Conservation (phyloP, 2,888 invertebrate genomes). For the Hedya salicella region DNA sequence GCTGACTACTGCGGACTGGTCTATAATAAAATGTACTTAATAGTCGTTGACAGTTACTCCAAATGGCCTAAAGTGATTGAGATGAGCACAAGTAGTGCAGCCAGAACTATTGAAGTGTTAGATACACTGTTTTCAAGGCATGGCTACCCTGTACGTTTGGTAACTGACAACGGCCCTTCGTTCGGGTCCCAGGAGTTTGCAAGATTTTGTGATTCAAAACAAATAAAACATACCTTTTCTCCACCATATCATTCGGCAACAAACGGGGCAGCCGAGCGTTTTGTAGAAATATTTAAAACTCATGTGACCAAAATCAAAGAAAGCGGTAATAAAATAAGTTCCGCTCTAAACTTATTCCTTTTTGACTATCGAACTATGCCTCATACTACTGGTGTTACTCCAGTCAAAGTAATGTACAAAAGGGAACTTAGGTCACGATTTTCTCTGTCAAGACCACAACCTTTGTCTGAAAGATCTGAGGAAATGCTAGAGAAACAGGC, state of each 20-base stretch:
- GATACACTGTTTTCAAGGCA: neutral
- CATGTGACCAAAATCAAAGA: slow-evolving; percentile 24
- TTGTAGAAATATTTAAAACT: slow-evolving; percentile 15
- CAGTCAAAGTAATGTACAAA: slow-evolving; percentile 39
- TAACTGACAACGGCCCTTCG: slow-evolving; percentile 23
- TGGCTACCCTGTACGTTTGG: slow-evolving; percentile 15
- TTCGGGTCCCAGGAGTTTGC: neutral
- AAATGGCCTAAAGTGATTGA: slow-evolving; percentile 16
- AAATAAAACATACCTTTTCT: slow-evolving; percentile 10
- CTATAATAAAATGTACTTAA: slow-evolving; percentile 9
- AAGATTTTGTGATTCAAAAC: neutral
- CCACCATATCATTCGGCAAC: slow-evolving; percentile 20
- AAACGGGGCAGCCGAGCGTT: neutral
- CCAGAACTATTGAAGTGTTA: neutral
- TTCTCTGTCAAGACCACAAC: slow-evolving; percentile 32
- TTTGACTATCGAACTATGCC: slow-evolving; percentile 41
- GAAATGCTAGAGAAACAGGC: slow-evolving; percentile 17
- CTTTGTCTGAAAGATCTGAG: neutral
- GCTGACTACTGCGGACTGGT: slow-evolving; percentile 11
- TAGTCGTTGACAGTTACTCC: slow-evolving; percentile 4
- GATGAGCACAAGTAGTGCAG: neutral
- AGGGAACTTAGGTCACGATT: slow-evolving; percentile 43
- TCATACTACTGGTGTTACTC: slow-evolving; percentile 42
- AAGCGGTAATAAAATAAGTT: slow-evolving; percentile 13
- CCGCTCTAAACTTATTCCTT: slow-evolving; percentile 42